A percentile compares a stretch with the other conserved stretches of the same genome.
Evolutionary conservation across 2,797 vertebrate genomes (phyloP).

Genomic region (Okamejei kenojei): DNA sequence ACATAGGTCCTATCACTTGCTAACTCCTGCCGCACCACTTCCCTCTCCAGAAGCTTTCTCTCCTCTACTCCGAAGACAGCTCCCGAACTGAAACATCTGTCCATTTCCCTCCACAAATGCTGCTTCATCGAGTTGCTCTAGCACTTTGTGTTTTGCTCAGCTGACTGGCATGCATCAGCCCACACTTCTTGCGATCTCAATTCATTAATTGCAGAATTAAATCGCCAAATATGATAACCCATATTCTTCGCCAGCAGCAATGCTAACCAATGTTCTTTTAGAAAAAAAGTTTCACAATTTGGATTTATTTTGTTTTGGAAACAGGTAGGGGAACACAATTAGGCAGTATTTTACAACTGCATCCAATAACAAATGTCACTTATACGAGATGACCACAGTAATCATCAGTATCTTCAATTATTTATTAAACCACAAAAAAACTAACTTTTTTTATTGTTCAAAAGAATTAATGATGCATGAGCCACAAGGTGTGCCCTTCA

Average conservation of each 20-base stretch:
- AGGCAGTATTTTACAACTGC: background rate
- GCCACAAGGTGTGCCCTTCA: background rate
- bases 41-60: too few species aligned
- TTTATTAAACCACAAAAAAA: too few species aligned
- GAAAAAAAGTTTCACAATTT: too few species aligned
- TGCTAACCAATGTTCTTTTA: background rate
- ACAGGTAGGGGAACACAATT: too few species aligned
- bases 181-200: background rate
- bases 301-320: too few species aligned
- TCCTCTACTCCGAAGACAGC: too few species aligned
- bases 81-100: too few species aligned
- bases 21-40: too few species aligned
- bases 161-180: background rate
- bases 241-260: background rate
- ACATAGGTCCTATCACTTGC: too few species aligned
- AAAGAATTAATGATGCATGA: background rate
- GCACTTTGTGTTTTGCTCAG: too few species aligned
- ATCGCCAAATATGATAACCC: background rate
- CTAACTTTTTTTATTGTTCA: background rate
- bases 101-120: too few species aligned
- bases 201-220: background rate
- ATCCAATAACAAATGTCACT: background rate
- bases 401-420: background rate
- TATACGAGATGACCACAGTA: background rate
- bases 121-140: too few species aligned